Evolutionary conservation across 2,113 vertebrate genomes (phyloP), one percentile per base, ranked within the genome.

Genomic region (Coreoperca whiteheadi): DNA sequence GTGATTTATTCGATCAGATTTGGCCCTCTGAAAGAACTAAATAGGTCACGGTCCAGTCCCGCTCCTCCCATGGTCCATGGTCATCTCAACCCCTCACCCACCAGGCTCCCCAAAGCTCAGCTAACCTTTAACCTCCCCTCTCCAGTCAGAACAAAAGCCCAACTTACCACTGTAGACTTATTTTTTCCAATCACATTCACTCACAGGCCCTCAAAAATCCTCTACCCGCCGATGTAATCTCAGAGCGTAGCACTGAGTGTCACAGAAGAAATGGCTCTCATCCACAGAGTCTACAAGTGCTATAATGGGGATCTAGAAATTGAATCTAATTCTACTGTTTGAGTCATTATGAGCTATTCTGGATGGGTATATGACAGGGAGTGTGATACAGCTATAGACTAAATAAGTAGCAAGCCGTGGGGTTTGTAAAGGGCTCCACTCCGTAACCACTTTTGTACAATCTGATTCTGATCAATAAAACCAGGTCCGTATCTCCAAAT

Each of bases 141-240:
- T 87, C 59, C 57, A 77, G 56, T 59, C 56, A 71, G 50, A 73
- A 70, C 50, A 50, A 80, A 72, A 25, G 48, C 76, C 59, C 16
- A 50, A 48, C 77, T 74, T 10, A 25, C 28, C 65, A 48, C 48
- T 32, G 65, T 12, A 18, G 50, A 57, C 12, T 70, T 1, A 59
- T 79, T 79, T 61, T 79, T 28, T 68, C 6, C 70, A 50, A 84
- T 81, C 60, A 66, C 70, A 60, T 66, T 79, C 34, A 21, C 68
- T 69, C 77, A 54, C 32, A n/a, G 56, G 66, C 66, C 43, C 54
- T 84, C 20, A 56, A 51, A 81, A 76, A 41, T 15, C 54, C 37
- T 56, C 65, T 37, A 28, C n/a, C 53, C 9, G 66, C 48, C 54
- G 56, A 61, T 74, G 41, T 20, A 63, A 68, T 68, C 69, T 86